Conservation (phyloP, 2,888 invertebrate species). For the Pogonocherus hispidulus region DNA sequence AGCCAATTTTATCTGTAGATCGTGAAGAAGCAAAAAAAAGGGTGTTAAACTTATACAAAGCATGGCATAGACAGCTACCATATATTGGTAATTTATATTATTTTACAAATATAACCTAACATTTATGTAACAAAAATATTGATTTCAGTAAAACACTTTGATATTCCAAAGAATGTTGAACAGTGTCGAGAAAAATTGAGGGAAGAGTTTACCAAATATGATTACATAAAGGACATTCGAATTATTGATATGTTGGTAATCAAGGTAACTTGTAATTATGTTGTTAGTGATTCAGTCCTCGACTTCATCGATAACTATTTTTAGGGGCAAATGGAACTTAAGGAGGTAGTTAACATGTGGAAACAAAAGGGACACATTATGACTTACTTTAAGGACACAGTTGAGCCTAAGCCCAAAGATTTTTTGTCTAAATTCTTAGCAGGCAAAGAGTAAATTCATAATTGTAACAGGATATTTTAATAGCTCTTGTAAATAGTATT, state of each 20-base stretch:
- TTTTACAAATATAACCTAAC: slow-evolving; percentile 59
- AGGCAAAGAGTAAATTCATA: slow-evolving; percentile 71
- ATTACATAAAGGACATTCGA: slow-evolving; percentile 84
- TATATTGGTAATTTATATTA: slow-evolving; percentile 83
- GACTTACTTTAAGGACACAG: slow-evolving; percentile 88
- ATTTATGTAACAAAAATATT: slow-evolving; percentile 29
- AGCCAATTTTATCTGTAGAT: slow-evolving; percentile 87
- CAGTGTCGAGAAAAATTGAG: slow-evolving; percentile 82
- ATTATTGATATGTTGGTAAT: slow-evolving; percentile 93
- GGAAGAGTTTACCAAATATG: slow-evolving; percentile 83
- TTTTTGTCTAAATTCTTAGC: slow-evolving; percentile 92
- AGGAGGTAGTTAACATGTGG: slow-evolving; percentile 89
- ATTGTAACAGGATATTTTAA: not conserved
- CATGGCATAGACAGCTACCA: slow-evolving; percentile 95
- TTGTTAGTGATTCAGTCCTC: no score
- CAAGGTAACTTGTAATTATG: slow-evolving; percentile 79
- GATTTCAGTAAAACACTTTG: slow-evolving; percentile 81
- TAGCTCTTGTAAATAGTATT: slow-evolving; percentile 20
- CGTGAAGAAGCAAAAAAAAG: slow-evolving; percentile 83
- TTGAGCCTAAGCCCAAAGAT: slow-evolving; percentile 88
- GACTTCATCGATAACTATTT: no score
- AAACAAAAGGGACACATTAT: slow-evolving; percentile 92
- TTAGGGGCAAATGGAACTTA: slow-evolving; percentile 95
- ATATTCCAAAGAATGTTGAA: slow-evolving; percentile 82
- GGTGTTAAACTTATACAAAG: slow-evolving; percentile 90